Base-by-base conservation (phyloP, 2,797 vertebrate genomes). In the Pterois miles region DNA sequence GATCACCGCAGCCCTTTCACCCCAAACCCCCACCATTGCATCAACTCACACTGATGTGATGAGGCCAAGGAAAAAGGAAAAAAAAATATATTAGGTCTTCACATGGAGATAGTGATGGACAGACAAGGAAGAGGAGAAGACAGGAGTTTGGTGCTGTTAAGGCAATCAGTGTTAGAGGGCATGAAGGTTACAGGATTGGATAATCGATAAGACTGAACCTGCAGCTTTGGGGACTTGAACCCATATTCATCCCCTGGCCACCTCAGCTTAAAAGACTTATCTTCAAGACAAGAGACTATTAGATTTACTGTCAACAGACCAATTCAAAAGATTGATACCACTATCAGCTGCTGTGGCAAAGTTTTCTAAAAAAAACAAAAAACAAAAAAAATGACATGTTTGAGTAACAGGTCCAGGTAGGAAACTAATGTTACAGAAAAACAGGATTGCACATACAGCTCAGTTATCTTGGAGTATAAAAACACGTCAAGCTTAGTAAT, bases 1-100 rank as follows among this genome's bases (percentile, higher is more conserved):
- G 87, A 90, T 91, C 85, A 85, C 73, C 1, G 38, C 58, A 67
- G 65, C 86, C 70, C 88, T 87, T 84, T 87, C 88, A 85, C 77
- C 83, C 65, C 48, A 53, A 79, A 66, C 71, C 86, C 80, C 85
- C 68, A 58, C 53, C 78, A 57, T 82, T 71, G 36, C 76, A 71
- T 63, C 74, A 48, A 33, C 76, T 72, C 20, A 72, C 68, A 73
- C 59, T 62, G 76, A 84, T 71, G 77, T 73, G 56, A 83, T 76
- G 80, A 54, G 74, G 67, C 36, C 54, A 23, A 23, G 31, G 48
- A 64, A 43, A 29, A 27, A 58, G 23, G n/a, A n/a, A n/a, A 53
- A 50, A 40, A 64, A 34, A 65, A 20, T 63, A 74, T 76, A 74
- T 79, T 56, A 74, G 65, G 48, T 68, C 66, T 81, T 60, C 79